Evolutionary conservation across 2,888 invertebrate genomes (phyloP).

Genomic region (Helicoverpa assulta): DNA sequence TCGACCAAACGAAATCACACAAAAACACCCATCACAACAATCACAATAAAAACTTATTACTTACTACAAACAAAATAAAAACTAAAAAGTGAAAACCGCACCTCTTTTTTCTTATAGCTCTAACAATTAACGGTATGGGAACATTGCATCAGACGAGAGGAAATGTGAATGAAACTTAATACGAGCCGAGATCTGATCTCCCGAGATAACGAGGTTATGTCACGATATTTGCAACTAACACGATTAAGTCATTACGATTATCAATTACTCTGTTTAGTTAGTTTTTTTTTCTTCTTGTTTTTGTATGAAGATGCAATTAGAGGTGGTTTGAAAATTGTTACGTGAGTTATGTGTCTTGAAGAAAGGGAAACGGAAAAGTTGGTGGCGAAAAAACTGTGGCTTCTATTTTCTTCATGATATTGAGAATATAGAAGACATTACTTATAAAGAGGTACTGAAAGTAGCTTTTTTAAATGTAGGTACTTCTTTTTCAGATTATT

Average conservation of each 20-base stretch:
- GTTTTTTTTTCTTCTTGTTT: slow-evolving; percentile 17
- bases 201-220: slow-evolving; percentile 58
- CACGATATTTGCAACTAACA: slow-evolving; percentile 52
- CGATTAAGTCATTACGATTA: slow-evolving; percentile 56
- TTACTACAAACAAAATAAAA: slow-evolving; percentile 22
- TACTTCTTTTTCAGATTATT: too few species aligned
- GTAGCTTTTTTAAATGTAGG: too few species aligned
- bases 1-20: background rate
- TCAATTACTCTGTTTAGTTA: slow-evolving; percentile 21
- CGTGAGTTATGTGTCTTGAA: too few species aligned
- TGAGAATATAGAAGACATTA: too few species aligned
- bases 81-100: slow-evolving; percentile 61
- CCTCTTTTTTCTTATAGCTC: slow-evolving; percentile 32
- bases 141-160: slow-evolving; percentile 76
- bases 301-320: background rate
- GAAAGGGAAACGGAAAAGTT: too few species aligned
- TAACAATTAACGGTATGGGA: slow-evolving; percentile 73
- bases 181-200: slow-evolving; percentile 63
- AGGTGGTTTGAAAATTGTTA: too few species aligned
- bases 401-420: too few species aligned
- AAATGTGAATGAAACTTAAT: slow-evolving; percentile 82
- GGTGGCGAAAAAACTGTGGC: too few species aligned
- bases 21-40: background rate
- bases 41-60: slow-evolving; percentile 33
- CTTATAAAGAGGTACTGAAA: too few species aligned